Conservation (phyloP, 2,888 invertebrate species). For the Patella ulyssiponensis region DNA sequence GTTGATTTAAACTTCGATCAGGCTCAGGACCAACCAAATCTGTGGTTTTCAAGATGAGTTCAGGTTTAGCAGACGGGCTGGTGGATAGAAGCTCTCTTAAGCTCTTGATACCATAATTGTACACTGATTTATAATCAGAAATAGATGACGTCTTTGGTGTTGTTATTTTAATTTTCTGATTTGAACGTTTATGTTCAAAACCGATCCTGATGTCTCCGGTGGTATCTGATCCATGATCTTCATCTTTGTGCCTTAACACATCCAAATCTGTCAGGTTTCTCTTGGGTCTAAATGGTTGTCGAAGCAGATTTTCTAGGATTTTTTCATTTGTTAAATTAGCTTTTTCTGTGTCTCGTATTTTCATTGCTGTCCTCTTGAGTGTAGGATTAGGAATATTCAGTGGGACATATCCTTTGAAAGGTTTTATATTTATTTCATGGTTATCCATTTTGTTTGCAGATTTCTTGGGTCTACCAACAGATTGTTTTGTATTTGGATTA, state of each 20-base stretch:
- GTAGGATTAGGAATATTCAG: too few relatives aligned
- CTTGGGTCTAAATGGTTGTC: not conserved
- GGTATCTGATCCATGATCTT: not conserved
- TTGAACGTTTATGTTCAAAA: not conserved
- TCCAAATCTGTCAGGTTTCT: not conserved
- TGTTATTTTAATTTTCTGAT: not conserved
- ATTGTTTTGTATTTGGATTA: too few relatives aligned
- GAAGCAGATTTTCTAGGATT: not conserved
- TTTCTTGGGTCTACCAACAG: too few relatives aligned
- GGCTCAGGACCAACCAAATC: slow-evolving; percentile 3
- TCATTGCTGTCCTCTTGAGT: not conserved
- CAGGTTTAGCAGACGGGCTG: not conserved
- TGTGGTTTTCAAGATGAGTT: not conserved
- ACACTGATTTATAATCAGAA: not conserved
- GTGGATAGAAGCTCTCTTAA: not conserved
- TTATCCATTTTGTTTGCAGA: too few relatives aligned
- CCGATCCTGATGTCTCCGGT: not conserved
- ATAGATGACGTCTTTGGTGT: not conserved
- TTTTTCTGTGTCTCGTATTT: not conserved
- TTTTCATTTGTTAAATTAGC: not conserved
- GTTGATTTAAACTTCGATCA: not conserved
- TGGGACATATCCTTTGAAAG: too few relatives aligned
- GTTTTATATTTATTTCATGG: too few relatives aligned
- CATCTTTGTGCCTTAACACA: not conserved
- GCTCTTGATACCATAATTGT: not conserved